Evolutionary conservation across 2,888 invertebrate genomes (phyloP).

Genomic region (Omphaloscelis lunosa): DNA sequence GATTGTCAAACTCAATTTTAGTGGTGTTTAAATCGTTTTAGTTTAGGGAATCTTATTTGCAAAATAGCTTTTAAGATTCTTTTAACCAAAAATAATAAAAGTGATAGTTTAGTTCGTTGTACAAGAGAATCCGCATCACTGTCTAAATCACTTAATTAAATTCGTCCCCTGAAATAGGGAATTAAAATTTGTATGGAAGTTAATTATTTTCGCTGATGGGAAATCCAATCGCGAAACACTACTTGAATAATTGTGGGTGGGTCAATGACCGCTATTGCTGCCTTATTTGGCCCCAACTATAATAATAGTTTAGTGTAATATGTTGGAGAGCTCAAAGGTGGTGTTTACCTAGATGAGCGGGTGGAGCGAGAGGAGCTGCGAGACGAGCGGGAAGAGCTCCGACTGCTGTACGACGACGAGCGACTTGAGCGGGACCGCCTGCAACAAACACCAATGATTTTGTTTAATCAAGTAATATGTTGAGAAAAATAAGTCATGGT

Average conservation of each 20-base stretch:
- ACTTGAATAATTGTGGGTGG: not conserved
- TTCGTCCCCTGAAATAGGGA: not conserved
- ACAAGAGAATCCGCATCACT: too few species aligned
- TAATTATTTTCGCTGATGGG: not conserved
- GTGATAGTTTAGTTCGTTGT: too few species aligned
- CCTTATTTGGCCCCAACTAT: constrained; percentile 7
- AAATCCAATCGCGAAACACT: too few species aligned
- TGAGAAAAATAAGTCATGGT: not conserved
- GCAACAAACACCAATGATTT: constrained; percentile 45
- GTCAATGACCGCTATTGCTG: not conserved
- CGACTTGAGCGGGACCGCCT: constrained; percentile 85
- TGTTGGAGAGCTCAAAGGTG: constrained; percentile 1
- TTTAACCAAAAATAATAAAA: too few species aligned
- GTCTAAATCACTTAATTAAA: too few species aligned
- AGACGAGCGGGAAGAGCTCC: constrained; percentile 85
- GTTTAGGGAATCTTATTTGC: too few species aligned
- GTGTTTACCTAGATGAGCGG: constrained; percentile 78
- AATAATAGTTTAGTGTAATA: constrained; percentile 5
- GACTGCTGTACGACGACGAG: constrained; percentile 90
- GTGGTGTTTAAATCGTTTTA: too few species aligned
- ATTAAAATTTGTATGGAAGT: not conserved
- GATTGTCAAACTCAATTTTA: too few species aligned
- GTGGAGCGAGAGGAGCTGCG: constrained; percentile 80
- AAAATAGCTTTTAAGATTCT: too few species aligned
- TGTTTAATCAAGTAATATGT: not conserved